phyloP scores from a whole-genome alignment of 2,113 vertebrate species.

The Tachuris rubrigastra region DNA sequence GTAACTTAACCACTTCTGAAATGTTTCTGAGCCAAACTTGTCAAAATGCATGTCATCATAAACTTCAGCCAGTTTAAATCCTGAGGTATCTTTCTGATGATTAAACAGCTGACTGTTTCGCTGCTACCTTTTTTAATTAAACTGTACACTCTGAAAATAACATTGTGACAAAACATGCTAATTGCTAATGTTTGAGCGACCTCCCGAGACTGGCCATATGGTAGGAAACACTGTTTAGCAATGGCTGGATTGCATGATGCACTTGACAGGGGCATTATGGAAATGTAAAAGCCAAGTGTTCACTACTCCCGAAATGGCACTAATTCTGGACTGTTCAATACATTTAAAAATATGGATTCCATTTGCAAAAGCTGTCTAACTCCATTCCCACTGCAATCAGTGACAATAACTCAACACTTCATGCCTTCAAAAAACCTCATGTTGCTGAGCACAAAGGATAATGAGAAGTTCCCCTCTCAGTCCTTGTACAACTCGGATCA shows the following conservation, averaged over 20 bases:
- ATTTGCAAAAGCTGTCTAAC: not conserved
- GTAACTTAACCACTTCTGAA: not conserved
- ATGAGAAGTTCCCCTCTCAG: not conserved
- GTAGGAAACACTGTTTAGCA: constrained; percentile 27
- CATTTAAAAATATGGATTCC: not conserved
- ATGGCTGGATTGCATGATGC: not conserved
- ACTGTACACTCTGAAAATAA: constrained; percentile 51
- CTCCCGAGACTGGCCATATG: constrained; percentile 58
- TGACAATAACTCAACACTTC: not conserved
- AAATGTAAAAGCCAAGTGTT: constrained; percentile 11
- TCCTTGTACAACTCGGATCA: not conserved
- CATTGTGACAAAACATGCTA: constrained; percentile 63
- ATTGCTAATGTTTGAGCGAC: constrained; percentile 46
- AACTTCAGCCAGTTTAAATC: constrained; percentile 13
- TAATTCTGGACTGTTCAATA: not conserved
- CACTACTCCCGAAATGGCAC: not conserved
- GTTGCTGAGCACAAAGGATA: not conserved
- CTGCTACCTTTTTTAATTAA: constrained; percentile 64
- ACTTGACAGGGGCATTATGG: not conserved
- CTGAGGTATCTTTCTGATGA: constrained; percentile 13
- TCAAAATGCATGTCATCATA: not conserved
- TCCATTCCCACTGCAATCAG: not conserved
- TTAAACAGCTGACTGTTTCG: constrained; percentile 49
- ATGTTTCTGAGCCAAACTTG: not conserved
- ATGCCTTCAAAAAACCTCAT: not conserved